phyloP scores from a whole-genome alignment of 2,113 vertebrate species.

The Vulpes ferrilata region DNA sequence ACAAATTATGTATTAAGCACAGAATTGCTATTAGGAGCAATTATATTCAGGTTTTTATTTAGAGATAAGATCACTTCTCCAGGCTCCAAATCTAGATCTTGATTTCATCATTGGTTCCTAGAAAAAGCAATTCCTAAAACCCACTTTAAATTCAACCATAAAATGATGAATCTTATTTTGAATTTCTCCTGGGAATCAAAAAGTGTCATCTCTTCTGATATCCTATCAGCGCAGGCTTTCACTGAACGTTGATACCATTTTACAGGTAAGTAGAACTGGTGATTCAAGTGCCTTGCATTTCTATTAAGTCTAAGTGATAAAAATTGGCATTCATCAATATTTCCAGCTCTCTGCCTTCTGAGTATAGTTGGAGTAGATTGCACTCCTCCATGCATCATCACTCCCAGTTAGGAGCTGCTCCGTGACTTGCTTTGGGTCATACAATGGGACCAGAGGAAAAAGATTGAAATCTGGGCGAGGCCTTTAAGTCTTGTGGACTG shows the following conservation, averaged over 20 bases:
- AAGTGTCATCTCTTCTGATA: neutral
- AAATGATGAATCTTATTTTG: neutral
- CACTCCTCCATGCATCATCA: neutral
- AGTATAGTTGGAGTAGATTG: fast-evolving
- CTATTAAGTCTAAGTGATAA: fast-evolving
- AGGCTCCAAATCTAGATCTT: neutral
- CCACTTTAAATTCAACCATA: neutral
- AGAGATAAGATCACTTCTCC: neutral
- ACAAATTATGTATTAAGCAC: neutral
- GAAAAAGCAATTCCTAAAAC: neutral
- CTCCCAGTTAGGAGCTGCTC: fast-evolving
- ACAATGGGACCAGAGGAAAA: fast-evolving
- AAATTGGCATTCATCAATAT: fast-evolving
- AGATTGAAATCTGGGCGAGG: fast-evolving
- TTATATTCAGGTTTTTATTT: neutral
- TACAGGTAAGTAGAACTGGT: fast-evolving
- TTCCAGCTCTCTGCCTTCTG: neutral
- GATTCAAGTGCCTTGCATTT: neutral
- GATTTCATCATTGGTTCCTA: neutral
- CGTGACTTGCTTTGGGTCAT: neutral
- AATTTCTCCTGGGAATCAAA: neutral
- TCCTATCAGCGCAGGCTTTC: fast-evolving
- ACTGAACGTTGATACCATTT: fast-evolving
- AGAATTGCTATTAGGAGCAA: neutral
- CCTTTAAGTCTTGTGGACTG: neutral